A percentile compares a stretch with the other conserved stretches of the same genome.
Conservation (phyloP, 53 echinoderm and acorn worm species). For the Arbacia lixula region DNA sequence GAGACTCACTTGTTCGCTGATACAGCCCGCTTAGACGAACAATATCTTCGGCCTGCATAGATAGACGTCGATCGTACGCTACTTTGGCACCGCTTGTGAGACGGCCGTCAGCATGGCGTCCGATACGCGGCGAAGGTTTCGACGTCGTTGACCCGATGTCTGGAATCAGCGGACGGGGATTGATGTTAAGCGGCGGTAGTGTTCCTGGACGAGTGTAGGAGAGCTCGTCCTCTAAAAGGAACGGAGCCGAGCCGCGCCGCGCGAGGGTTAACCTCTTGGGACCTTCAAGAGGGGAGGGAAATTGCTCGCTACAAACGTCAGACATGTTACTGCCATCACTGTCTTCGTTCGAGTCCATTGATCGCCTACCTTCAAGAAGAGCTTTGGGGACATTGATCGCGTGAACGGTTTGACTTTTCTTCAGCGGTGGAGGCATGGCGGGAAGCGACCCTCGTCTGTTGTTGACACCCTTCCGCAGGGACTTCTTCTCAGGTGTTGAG, state of each 20-base stretch:
- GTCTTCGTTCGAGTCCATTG: slow-evolving; percentile 5
- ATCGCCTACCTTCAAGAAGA: slow-evolving; percentile 39
- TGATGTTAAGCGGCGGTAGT: slow-evolving; percentile 82
- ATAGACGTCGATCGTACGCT: slow-evolving; percentile 70
- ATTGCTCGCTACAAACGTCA: slow-evolving; percentile 18
- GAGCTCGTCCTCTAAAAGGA: slow-evolving; percentile 83
- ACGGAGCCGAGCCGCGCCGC: slow-evolving; percentile 79
- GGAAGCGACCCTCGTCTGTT: slow-evolving; percentile 70
- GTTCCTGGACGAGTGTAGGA: slow-evolving; percentile 77
- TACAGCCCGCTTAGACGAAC: slow-evolving; percentile 53
- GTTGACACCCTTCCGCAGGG: slow-evolving; percentile 10
- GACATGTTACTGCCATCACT: slow-evolving; percentile 28
- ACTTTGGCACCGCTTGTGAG: not conserved
- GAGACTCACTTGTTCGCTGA: slow-evolving; percentile 18
- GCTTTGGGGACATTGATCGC: slow-evolving; percentile 66
- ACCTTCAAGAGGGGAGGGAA: not conserved
- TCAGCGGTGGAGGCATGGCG: slow-evolving; percentile 85
- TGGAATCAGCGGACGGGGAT: slow-evolving; percentile 75
- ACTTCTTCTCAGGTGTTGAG: slow-evolving; percentile 13
- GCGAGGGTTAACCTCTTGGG: slow-evolving; percentile 23
- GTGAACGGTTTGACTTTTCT: slow-evolving; percentile 86
- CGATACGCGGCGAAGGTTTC: slow-evolving; percentile 42
- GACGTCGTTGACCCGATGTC: slow-evolving; percentile 68
- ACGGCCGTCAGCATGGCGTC: slow-evolving; percentile 2
- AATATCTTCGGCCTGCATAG: slow-evolving; percentile 83